Conservation (phyloP, 2,888 invertebrate species). For the Cephus pygmeus region DNA sequence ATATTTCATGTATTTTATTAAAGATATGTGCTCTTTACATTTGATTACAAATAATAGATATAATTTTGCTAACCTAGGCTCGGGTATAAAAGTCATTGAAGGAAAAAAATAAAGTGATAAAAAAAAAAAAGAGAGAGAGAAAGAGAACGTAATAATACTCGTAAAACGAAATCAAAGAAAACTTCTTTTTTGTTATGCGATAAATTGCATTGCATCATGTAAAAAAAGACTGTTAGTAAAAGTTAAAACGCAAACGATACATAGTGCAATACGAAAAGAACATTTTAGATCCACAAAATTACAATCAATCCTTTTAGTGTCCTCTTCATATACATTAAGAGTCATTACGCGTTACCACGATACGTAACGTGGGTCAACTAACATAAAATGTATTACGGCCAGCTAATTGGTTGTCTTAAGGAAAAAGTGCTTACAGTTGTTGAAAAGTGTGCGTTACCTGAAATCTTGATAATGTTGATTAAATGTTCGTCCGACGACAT, state of each 20-base stretch:
- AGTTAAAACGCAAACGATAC: background rate
- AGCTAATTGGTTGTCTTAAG: background rate
- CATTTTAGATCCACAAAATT: background rate
- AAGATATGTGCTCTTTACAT: constrained; percentile 3
- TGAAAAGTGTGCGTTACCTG: constrained; percentile 44
- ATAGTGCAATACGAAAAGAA: background rate
- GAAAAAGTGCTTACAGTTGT: background rate
- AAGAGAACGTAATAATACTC: background rate
- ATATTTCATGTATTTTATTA: constrained; percentile 10
- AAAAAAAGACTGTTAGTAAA: background rate
- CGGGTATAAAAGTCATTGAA: constrained; percentile 18
- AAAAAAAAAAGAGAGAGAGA: background rate
- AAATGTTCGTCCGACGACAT: constrained; percentile 39
- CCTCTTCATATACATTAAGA: background rate
- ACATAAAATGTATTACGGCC: background rate
- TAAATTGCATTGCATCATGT: background rate
- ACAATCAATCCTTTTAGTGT: background rate
- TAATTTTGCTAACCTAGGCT: constrained; percentile 23
- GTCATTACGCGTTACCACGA: background rate
- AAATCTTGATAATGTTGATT: constrained; percentile 36
- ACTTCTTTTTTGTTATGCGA: background rate
- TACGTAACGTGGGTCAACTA: background rate
- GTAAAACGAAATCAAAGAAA: background rate
- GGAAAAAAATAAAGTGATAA: background rate
- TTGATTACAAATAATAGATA: constrained; percentile 13